These are phyloP conservation scores for Cyclura pinguis DNA, from an alignment of 2,797 vertebrate species.

Conservation along the genomic window DNA sequence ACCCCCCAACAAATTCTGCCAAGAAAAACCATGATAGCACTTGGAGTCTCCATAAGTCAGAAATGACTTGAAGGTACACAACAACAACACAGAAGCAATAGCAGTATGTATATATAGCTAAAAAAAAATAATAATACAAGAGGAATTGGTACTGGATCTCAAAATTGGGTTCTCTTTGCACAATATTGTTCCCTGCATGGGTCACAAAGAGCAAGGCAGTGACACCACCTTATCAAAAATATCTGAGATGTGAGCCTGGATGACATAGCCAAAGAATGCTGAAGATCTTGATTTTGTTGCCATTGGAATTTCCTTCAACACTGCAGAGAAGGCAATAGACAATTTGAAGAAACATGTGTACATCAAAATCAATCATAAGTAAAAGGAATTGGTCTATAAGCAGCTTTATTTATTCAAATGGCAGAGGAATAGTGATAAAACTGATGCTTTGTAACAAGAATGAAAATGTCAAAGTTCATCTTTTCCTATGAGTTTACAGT, in stretches of 20 bases:
- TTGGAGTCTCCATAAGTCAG: no score
- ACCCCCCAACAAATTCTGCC: no score
- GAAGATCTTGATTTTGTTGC: not conserved
- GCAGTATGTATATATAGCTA: not conserved
- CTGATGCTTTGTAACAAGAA: not conserved
- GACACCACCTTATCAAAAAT: not conserved
- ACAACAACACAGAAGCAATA: no score
- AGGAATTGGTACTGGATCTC: not conserved
- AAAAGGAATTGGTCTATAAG: not conserved
- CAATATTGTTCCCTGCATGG: not conserved
- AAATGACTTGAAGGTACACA: no score
- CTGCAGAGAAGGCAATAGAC: not conserved
- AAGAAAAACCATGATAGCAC: no score
- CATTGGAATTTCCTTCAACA: not conserved
- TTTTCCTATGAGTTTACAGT: not conserved
- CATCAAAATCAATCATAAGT: not conserved
- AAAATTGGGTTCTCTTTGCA: not conserved
- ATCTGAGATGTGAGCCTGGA: not conserved
- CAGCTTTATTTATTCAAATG: not conserved
- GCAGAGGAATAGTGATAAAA: not conserved
- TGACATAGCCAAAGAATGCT: not conserved
- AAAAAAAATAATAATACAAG: not conserved
- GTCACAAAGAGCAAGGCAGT: not conserved
- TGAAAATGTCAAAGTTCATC: not conserved
- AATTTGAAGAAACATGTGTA: not conserved